These are phyloP conservation scores for Coelopa frigida DNA, from an alignment of 1,140 invertebrate species.

Conservation along the genomic window DNA sequence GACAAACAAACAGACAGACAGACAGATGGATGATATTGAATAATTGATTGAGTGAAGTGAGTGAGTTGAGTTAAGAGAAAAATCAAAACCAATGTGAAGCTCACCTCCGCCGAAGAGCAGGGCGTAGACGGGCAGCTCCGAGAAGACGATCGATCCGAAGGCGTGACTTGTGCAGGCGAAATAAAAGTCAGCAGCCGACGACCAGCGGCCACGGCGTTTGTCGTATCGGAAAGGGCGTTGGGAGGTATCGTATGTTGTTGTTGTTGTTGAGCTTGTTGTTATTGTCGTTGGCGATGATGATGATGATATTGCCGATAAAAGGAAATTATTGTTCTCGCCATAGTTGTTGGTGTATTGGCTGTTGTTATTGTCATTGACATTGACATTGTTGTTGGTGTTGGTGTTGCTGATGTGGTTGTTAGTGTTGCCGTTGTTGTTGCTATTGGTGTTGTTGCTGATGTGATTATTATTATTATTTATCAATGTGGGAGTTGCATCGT, in stretches of 20 bases:
- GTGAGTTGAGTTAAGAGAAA: not conserved
- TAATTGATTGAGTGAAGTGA: not conserved
- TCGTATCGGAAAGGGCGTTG: conserved; percentile 36
- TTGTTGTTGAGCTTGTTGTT: conserved; percentile 24
- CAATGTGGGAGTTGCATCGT: conserved; percentile 5
- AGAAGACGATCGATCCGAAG: conserved; percentile 34
- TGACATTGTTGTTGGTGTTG: not conserved
- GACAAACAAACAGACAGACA: not conserved
- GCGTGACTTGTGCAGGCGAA: conserved; percentile 36
- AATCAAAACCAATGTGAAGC: conserved; percentile 9
- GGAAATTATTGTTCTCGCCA: conserved; percentile 12
- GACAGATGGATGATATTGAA: not conserved
- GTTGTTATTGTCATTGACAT: conserved; percentile 2
- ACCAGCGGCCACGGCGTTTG: conserved; percentile 33
- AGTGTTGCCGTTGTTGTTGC: not conserved
- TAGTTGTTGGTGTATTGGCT: conserved; percentile 1
- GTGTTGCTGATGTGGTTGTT: not conserved
- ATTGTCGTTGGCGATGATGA: too few species aligned
- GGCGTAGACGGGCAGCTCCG: conserved; percentile 28
- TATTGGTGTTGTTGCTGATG: not conserved
- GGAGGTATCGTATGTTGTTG: conserved; percentile 35
- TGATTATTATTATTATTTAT: not conserved
- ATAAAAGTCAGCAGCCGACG: conserved; percentile 36
- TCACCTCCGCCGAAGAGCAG: conserved; percentile 32
- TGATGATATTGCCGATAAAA: too few species aligned